phyloP scores from a whole-genome alignment of 2,113 vertebrate genomes.

The Nannospalax galili region DNA sequence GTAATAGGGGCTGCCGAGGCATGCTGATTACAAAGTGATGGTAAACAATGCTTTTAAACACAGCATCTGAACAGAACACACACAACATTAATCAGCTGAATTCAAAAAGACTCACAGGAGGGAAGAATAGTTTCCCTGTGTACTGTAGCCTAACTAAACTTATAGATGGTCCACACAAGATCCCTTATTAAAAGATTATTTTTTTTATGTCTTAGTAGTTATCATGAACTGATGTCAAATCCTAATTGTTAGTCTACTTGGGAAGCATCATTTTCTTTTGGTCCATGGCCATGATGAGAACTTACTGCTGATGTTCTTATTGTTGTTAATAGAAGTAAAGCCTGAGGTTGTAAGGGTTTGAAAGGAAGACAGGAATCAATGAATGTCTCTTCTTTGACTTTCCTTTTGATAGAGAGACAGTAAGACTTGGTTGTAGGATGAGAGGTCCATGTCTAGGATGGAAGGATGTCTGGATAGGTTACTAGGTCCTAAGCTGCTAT shows the following conservation, averaged over 20 bases:
- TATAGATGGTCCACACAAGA: constrained; percentile 80
- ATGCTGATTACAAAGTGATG: constrained; percentile 91
- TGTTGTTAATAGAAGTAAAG: not conserved
- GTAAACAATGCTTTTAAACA: constrained; percentile 91
- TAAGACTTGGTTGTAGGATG: not conserved
- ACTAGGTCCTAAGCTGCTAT: not conserved
- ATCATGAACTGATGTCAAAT: constrained; percentile 74
- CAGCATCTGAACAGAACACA: constrained; percentile 78
- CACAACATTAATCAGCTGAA: constrained; percentile 88
- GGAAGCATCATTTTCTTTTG: constrained; percentile 23
- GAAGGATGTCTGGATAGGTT: not conserved
- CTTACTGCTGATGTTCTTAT: not conserved
- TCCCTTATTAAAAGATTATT: constrained; percentile 48
- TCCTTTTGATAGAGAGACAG: not conserved
- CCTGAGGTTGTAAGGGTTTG: not conserved
- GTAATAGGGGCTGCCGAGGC: constrained; percentile 91
- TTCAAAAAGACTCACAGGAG: constrained; percentile 84
- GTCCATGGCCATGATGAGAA: not conserved
- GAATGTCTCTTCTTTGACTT: not conserved
- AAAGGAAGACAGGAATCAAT: not conserved
- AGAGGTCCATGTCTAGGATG: not conserved
- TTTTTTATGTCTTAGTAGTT: not conserved
- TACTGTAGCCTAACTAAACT: constrained; percentile 71
- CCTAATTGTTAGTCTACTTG: constrained; percentile 64
- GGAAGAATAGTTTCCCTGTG: constrained; percentile 59